These are phyloP conservation scores for Polydesmus complanatus DNA, from an alignment of 2,888 invertebrate genomes.

Conservation along the genomic window DNA sequence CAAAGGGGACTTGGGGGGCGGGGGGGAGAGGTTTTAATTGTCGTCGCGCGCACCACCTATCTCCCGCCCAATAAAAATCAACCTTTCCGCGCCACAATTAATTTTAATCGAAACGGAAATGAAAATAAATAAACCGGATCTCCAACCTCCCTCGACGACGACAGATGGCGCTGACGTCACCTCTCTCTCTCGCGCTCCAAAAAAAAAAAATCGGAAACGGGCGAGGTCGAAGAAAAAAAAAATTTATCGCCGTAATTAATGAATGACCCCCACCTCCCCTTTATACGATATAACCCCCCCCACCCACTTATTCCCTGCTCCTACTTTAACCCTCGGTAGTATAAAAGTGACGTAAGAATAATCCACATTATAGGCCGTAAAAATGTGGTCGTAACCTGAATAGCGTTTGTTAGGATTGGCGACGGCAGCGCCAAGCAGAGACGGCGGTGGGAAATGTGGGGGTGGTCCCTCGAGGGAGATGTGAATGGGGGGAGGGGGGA, in stretches of 20 bases:
- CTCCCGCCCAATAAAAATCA: no score
- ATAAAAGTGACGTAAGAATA: not conserved
- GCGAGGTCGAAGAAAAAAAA: not conserved
- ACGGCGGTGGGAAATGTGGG: not conserved
- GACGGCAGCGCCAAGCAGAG: not conserved
- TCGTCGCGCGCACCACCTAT: no score
- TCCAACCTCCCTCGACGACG: no score
- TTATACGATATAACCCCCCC: not conserved
- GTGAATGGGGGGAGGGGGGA: not conserved
- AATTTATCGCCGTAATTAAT: not conserved
- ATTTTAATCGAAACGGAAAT: no score
- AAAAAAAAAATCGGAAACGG: not conserved
- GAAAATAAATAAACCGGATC: no score
- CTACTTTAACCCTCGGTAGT: not conserved
- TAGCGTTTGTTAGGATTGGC: not conserved
- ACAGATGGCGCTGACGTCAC: no score
- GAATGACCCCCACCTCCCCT: not conserved
- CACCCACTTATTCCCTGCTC: not conserved
- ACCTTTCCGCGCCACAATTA: no score
- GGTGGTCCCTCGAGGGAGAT: not conserved
- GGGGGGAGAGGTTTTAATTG: no score
- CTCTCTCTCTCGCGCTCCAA: no score
- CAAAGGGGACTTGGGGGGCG: no score
- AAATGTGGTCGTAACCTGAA: not conserved
- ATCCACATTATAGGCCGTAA: not conserved